Evolutionary conservation across 2,888 invertebrate species (phyloP), one percentile per base, ranked within the genome.

Genomic region (Lucinisca nassula): DNA sequence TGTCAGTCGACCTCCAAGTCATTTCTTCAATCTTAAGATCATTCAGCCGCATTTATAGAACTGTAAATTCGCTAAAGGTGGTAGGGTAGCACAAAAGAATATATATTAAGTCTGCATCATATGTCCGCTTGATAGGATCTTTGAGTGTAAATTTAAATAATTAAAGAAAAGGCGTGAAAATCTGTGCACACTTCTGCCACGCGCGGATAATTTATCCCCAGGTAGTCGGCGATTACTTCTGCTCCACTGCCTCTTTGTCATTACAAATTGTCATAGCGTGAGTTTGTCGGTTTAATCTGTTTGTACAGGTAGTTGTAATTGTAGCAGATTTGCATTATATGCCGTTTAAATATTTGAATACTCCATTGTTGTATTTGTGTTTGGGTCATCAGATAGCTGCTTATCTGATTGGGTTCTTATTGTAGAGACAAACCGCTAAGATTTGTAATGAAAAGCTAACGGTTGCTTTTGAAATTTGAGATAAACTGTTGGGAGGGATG

Each of bases 1-100:
- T 49, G 74, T 38, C 40, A 73, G 82, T 81, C 87, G 90, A 88
- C 90, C 90, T 81, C 87, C 76, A 30, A 85, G 78, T 37, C 80
- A 30, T 84, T 80, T 73, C 40, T 72, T 76, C 45, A 27, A 37
- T 70, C 73, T 74, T 45, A 24, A 3, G 74, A 74, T 74, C 74
- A 24, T 49, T 74, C 45, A 74, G 74, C 27, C 74, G 74, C 74
- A 24, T 49, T 45, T 45, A 74, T 24, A 49, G 45, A 49, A 74
- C 74, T 24, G 45, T 74, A 45, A 74, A 74, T 45, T 40, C 74
- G 49, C 74, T 21, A 40, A 74, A 74, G 74, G 74, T 74, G 74
- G 40, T 74, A 12, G 12, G 2, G 45, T 8, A 40, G 40, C 45
- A 74, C 49, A 74, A 72, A 79, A 79, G 70, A 70, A 72, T 70